Evolutionary conservation across 2,888 invertebrate genomes (phyloP).

Genomic region (Noctua pronuba): DNA sequence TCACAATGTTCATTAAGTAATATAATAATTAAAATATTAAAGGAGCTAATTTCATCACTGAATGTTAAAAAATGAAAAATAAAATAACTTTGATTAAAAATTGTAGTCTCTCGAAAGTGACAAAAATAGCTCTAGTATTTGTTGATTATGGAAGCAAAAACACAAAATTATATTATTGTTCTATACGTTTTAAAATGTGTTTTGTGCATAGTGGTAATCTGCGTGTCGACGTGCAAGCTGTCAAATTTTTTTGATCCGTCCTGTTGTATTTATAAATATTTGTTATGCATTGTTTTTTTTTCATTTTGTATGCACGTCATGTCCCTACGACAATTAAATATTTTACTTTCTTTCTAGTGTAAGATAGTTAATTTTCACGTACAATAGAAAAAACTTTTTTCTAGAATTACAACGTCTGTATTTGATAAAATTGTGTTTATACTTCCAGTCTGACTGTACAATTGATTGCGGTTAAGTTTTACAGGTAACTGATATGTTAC

Average conservation of each 20-base stretch:
- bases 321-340: too few relatives aligned
- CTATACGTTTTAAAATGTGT: not conserved
- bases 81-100: slow-evolving; percentile 15
- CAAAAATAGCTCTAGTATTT: not conserved
- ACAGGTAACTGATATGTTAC: slow-evolving; percentile 27
- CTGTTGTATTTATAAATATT: too few relatives aligned
- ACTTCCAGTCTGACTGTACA: slow-evolving; percentile 28
- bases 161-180: not conserved
- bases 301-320: too few relatives aligned
- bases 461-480: slow-evolving; percentile 1
- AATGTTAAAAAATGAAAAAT: not conserved
- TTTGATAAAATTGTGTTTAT: slow-evolving; percentile 9
- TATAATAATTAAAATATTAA: slow-evolving; percentile 35
- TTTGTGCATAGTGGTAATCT: not conserved
- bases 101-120: not conserved
- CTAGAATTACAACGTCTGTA: not conserved
- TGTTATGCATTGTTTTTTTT: too few relatives aligned
- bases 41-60: slow-evolving; percentile 17
- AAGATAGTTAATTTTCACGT: not conserved
- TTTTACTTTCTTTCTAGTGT: too few relatives aligned
- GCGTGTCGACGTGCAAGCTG: too few relatives aligned
- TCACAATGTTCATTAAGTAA: slow-evolving; percentile 71
- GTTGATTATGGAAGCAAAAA: slow-evolving; percentile 34
- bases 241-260: too few relatives aligned
- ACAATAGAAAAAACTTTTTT: not conserved